Evolutionary conservation across 2,113 vertebrate genomes (phyloP), one percentile per base, ranked within the genome.

Genomic region (Nibea coibor): DNA sequence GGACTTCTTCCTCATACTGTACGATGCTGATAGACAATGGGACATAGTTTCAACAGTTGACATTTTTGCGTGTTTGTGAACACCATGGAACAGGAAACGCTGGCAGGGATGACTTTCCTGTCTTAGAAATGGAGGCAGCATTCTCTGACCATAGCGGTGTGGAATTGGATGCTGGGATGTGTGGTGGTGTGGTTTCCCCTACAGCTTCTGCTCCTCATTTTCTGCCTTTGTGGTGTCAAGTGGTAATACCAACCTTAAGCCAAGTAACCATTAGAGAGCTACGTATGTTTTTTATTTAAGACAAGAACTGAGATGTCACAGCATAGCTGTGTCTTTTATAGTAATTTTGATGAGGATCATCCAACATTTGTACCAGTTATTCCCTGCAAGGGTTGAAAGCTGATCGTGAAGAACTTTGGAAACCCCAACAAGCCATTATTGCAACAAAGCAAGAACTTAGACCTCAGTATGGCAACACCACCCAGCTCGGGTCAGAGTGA

Each of bases 131-230:
- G 73, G n/a, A 76, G 28, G 22, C 39, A 64, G 14, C 51, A 66
- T 56, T 53, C 73, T 67, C 72, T 70, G 72, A 75, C 80, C 66
- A 75, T 28, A 65, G 65, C 56, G 43, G 58, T 62, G 39, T 57
- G 50, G 59, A 43, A 84, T 50, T 78, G 51, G 65, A 84, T 78
- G 31, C 72, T 78, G 59, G 71, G 31, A 86, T 74, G 59, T 72
- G 53, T 78, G 61, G 68, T 50, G 26, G 20, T 66, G 78, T 83
- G 74, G 73, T 86, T 87, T 84, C 31, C n/a, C 75, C 73, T 50
- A 65, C 57, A 78, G 73, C 39, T 68, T 89, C 81, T 92, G 81
- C 81, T 88, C 76, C 61, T 87, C 72, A 82, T 91, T 91, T 91
- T 84, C 64, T 78, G 71, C 70, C 79, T 90, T 63, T 89, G 72